Percentiles rank a stretch among this genome's conserved stretches.
phyloP scores from a whole-genome alignment of 2,888 invertebrate species.

The Diachrysia chrysitis region DNA sequence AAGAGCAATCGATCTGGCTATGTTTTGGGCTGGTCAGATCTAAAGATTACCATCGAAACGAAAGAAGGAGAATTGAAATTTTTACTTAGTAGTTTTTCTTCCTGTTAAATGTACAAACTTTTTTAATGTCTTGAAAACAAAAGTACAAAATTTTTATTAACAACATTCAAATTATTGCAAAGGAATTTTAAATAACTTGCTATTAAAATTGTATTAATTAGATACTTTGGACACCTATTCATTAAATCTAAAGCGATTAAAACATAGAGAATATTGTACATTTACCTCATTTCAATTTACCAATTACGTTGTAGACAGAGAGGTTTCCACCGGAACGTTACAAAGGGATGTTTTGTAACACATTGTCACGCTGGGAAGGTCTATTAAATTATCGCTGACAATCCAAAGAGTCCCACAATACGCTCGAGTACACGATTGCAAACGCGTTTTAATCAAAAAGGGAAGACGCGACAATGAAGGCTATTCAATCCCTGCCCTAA shows the following conservation, averaged over 20 bases:
- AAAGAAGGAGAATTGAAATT: too few relatives aligned
- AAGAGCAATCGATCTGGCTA: too few relatives aligned
- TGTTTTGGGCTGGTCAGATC: too few relatives aligned
- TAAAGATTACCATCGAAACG: too few relatives aligned
- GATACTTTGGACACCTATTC: not conserved
- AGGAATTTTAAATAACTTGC: not conserved
- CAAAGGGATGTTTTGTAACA: slow-evolving; percentile 51
- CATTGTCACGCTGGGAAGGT: slow-evolving; percentile 40
- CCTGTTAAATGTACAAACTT: not conserved
- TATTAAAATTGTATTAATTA: not conserved
- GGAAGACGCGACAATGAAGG: slow-evolving; percentile 57
- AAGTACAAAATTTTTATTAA: too few relatives aligned
- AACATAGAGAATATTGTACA: slow-evolving; percentile 18
- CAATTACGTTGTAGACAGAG: slow-evolving; percentile 42
- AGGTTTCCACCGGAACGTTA: slow-evolving; percentile 17
- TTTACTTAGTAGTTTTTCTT: not conserved
- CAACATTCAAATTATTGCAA: not conserved
- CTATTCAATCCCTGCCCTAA: slow-evolving; percentile 59
- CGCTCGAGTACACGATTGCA: slow-evolving; percentile 56
- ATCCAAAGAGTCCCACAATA: slow-evolving; percentile 47
- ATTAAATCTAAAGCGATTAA: slow-evolving; percentile 3
- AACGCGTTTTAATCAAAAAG: slow-evolving; percentile 65
- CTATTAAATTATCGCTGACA: slow-evolving; percentile 60
- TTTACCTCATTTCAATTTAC: slow-evolving; percentile 29
- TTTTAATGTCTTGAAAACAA: too few relatives aligned